A percentile compares a stretch with the other conserved stretches of the same genome.
Evolutionary conservation across 2,113 vertebrate genomes (phyloP).

Genomic region (Phalacrocorax brasilianus): DNA sequence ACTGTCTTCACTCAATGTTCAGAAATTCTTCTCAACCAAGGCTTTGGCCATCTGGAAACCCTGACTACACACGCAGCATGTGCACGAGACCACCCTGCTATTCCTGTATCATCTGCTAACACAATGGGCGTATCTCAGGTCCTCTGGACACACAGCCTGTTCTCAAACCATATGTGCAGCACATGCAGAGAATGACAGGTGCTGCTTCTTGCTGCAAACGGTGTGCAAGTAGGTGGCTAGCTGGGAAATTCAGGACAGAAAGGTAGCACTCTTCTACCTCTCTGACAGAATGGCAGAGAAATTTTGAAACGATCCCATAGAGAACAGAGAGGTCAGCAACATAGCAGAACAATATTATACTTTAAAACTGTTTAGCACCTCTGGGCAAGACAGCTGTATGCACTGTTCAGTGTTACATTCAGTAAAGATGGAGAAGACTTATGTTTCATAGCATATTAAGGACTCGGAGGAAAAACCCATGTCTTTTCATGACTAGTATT

Average conservation of each 20-base stretch:
- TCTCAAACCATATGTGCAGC: neutral
- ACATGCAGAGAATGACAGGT: neutral
- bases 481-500: neutral
- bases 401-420: neutral
- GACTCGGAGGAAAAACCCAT: neutral
- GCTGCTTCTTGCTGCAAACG: neutral
- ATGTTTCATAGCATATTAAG: neutral
- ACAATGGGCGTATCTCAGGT: neutral
- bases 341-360: neutral
- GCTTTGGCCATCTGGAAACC: neutral
- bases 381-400: neutral
- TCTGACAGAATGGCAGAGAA: neutral
- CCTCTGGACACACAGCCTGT: neutral
- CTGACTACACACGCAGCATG: neutral
- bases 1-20: neutral
- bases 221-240: neutral
- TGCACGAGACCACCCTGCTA: neutral
- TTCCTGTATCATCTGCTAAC: neutral
- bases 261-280: neutral
- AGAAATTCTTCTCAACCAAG: neutral
- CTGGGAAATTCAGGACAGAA: neutral
- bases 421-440: neutral
- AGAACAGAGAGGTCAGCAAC: neutral
- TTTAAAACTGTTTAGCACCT: neutral
- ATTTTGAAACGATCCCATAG: neutral